phyloP scores from a whole-genome alignment of 2,797 vertebrate genomes.

The Triplophysa yarkandensis region DNA sequence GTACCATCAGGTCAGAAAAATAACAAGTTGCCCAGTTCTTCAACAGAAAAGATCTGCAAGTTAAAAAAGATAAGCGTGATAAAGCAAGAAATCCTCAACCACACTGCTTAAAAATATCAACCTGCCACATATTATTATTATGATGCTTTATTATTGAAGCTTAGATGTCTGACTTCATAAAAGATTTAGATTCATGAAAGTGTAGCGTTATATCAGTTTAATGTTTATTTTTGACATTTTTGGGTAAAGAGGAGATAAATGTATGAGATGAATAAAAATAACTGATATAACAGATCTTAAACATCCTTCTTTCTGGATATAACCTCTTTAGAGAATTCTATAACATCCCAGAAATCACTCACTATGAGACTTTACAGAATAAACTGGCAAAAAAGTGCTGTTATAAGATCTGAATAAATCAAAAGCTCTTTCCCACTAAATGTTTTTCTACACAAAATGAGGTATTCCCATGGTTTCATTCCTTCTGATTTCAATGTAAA shows the following conservation, averaged over 20 bases:
- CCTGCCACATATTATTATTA: too few species aligned
- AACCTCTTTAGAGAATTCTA: neutral
- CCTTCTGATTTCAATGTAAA: neutral
- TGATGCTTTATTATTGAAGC: too few species aligned
- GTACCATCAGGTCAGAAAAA: slow-evolving; percentile 10
- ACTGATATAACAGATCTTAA: neutral
- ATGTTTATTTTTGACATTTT: slow-evolving; percentile 3
- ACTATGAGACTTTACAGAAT: neutral
- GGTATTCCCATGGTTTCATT: slow-evolving; percentile 18
- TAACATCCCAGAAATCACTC: slow-evolving; percentile 2
- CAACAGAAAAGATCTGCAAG: slow-evolving; percentile 7
- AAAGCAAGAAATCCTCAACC: slow-evolving; percentile 3
- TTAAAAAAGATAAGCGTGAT: neutral
- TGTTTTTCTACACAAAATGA: neutral
- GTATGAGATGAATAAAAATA: neutral
- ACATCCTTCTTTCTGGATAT: neutral
- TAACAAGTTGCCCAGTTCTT: slow-evolving; percentile 2
- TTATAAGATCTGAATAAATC: neutral
- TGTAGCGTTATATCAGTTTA: neutral
- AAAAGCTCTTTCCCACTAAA: slow-evolving; percentile 11
- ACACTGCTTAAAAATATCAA: neutral
- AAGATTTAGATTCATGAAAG: neutral
- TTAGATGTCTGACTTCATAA: neutral
- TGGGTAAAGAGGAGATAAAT: neutral
- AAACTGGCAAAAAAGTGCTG: neutral